Percentiles rank a stretch among this genome's conserved stretches.
phyloP scores from a whole-genome alignment of 2,113 vertebrate species.

The Colaptes auratus region DNA sequence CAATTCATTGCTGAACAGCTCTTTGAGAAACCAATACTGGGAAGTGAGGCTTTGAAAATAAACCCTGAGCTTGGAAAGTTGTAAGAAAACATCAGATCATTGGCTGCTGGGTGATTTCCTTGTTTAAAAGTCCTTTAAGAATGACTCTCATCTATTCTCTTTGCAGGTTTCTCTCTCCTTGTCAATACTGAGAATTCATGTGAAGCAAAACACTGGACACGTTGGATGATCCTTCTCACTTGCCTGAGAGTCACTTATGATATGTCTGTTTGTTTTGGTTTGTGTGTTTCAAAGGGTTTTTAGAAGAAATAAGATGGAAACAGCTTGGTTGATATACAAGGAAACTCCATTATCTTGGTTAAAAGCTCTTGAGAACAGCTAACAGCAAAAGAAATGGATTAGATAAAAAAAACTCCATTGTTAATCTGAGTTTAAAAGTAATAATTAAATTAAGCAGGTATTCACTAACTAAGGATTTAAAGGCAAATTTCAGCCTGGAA shows the following conservation, averaged over 20 bases:
- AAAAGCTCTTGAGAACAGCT: neutral
- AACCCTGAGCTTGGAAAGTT: neutral
- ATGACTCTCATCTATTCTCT: neutral
- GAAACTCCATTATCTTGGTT: neutral
- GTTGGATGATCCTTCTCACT: neutral
- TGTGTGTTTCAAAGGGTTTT: neutral
- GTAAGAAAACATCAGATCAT: conserved; percentile 2
- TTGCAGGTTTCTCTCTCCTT: neutral
- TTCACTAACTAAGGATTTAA: neutral
- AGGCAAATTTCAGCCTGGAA: neutral
- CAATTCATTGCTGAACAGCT: neutral
- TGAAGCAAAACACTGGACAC: neutral
- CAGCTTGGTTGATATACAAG: neutral
- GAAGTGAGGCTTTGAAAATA: neutral
- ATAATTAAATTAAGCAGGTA: neutral
- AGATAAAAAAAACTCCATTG: accelerated
- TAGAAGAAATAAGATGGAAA: neutral
- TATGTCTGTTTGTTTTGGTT: neutral
- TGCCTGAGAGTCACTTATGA: neutral
- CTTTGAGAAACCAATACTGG: neutral
- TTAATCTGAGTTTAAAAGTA: neutral
- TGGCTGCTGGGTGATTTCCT: conserved; percentile 1
- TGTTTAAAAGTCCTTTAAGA: neutral
- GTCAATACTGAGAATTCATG: conserved; percentile 6
- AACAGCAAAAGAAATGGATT: neutral